Conservation (phyloP, 2,888 invertebrate species). For the Oscheius sp. region DNA sequence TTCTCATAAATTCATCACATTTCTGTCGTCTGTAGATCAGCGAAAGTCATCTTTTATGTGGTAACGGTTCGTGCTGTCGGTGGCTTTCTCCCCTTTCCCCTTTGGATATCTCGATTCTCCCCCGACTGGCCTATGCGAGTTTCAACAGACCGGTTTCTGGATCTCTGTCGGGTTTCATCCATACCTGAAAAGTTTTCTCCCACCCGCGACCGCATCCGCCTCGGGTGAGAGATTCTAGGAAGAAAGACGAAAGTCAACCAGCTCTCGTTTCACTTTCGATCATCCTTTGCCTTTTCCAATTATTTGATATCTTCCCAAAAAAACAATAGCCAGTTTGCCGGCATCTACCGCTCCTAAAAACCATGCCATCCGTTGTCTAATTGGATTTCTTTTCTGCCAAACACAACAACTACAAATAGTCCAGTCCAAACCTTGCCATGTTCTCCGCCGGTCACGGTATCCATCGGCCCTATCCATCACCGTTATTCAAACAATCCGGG, state of each 20-base stretch:
- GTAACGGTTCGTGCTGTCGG: too few species aligned
- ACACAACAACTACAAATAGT: background rate
- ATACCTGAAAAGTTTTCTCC: background rate
- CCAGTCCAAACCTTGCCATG: conserved; percentile 3
- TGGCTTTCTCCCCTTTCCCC: background rate
- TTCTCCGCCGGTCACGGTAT: background rate
- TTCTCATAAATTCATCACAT: too few species aligned
- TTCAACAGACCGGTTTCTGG: conserved; percentile 25
- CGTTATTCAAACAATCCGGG: too few species aligned
- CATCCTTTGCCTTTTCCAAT: background rate
- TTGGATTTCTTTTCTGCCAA: background rate
- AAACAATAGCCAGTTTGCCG: conserved; percentile 23
- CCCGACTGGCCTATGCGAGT: conserved; percentile 7
- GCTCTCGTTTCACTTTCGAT: conserved; percentile 2
- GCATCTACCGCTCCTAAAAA: conserved; percentile 16
- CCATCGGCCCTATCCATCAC: background rate
- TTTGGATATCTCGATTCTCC: conserved; percentile 7
- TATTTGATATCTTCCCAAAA: background rate
- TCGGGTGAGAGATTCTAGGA: background rate
- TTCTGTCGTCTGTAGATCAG: too few species aligned
- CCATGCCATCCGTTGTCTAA: conserved; percentile 2
- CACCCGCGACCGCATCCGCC: conserved; percentile 22
- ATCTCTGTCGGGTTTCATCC: conserved; percentile 24
- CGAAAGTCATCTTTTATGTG: too few species aligned
- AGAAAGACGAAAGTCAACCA: too few species aligned